phyloP scores from a whole-genome alignment of 92 coral and sea anemone genomes.

The Umimayanthus chanpuru region DNA sequence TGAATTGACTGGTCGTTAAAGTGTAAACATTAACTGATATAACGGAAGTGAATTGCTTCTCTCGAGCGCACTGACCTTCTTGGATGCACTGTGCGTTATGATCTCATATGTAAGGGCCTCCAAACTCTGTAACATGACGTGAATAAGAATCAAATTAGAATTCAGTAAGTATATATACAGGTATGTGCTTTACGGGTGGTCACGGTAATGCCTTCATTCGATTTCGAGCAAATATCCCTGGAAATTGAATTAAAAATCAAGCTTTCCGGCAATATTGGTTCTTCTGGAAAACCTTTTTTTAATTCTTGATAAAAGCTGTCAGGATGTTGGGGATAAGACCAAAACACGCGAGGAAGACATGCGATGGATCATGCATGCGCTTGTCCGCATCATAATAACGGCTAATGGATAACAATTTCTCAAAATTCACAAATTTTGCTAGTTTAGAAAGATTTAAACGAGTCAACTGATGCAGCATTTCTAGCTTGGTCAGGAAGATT shows the following conservation, averaged over 20 bases:
- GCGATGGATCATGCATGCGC: background rate
- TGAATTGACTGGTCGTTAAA: background rate
- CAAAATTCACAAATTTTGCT: too few relatives aligned
- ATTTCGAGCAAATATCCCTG: too few relatives aligned
- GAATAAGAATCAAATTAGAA: background rate
- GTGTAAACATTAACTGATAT: background rate
- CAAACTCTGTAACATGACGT: constrained; percentile 61
- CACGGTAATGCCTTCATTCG: background rate
- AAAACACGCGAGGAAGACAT: background rate
- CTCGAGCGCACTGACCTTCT: constrained; percentile 57
- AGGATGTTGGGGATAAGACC: background rate
- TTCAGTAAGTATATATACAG: background rate
- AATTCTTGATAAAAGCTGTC: background rate
- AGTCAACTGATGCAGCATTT: too few relatives aligned
- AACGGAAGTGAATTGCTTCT: background rate
- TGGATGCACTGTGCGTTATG: constrained; percentile 69
- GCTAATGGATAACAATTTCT: too few relatives aligned
- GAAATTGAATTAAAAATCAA: background rate
- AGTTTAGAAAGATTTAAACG: too few relatives aligned
- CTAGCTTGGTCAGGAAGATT: too few relatives aligned
- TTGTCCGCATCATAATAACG: too few relatives aligned
- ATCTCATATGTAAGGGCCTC: constrained; percentile 91
- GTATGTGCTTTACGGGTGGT: background rate
- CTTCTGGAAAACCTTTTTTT: too few relatives aligned
- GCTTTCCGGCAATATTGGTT: background rate